Evolutionary conservation across 2,113 vertebrate genomes (phyloP), one percentile per base, ranked within the genome.

Genomic region (Clarias batrachus): DNA sequence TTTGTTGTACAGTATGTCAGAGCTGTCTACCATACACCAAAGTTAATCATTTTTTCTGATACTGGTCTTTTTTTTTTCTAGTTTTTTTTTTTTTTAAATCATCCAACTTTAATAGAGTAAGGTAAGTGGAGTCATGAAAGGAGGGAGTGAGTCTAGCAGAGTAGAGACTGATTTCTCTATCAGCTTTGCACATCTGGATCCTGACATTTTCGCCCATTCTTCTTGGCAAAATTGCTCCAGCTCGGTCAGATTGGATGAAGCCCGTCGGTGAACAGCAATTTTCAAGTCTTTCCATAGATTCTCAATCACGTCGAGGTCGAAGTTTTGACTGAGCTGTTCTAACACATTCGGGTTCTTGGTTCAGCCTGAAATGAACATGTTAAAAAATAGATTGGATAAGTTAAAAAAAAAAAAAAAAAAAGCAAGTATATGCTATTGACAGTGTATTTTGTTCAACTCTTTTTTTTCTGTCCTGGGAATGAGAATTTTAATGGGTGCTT

Each of bases 141-240:
- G 37, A 73, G 19, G 1, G 19, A 73, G 70, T 23, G 37, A 73
- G 19, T 73, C 17, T 33, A 73, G 37, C 19, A 23, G 70, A 73
- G 19, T 73, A 37, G 70, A 41, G 70, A 41, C 33, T 73, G 70
- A 73, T 48, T 73, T 73, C 19, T 23, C 70, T 48, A 23, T 73
- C 33, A 73, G 70, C 68, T 71, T 71, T 41, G 33, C 70, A 73
- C 37, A 73, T 41, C 70, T 73, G 70, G 70, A 73, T 23, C 37
- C 37, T 73, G 37, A 48, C 41, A 41, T 73, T 73, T 73, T 73
- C 23, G 1, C 1, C 3, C 37, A 37, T 73, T 73, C 70, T 73
- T 73, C 37, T 48, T 48, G 37, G 70, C 30, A 70, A 70, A 70
- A 70, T 70, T 70, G 68, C 70, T 23, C 33, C 21, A 41, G 37